A percentile compares a stretch with the other conserved stretches of the same genome.
Evolutionary conservation across 2,888 invertebrate species (phyloP).

Genomic region (Spatulosminthurus flaviceps): DNA sequence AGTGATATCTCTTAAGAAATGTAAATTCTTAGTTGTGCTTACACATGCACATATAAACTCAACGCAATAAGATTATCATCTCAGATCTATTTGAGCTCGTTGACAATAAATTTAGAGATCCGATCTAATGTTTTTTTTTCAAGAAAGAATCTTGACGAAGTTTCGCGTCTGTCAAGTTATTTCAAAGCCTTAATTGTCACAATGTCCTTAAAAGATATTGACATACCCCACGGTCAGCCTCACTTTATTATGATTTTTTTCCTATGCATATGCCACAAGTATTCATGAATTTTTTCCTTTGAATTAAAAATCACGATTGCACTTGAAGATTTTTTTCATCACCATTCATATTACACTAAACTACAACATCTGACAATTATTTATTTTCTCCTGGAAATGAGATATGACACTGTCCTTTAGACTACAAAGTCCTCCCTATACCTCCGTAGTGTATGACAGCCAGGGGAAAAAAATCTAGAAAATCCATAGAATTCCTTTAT

Average conservation of each 20-base stretch:
- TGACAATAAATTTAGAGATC: conserved; percentile 11
- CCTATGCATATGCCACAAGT: too few species aligned
- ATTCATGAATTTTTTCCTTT: neutral
- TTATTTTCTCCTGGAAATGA: neutral
- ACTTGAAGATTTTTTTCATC: neutral
- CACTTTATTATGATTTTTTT: neutral
- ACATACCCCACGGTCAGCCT: neutral
- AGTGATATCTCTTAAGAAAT: neutral
- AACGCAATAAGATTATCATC: neutral
- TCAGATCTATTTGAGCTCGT: conserved; percentile 12
- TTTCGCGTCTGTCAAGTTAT: neutral
- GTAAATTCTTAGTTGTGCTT: neutral
- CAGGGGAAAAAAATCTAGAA: neutral
- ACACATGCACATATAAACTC: too few species aligned
- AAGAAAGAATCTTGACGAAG: neutral
- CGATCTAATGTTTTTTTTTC: neutral
- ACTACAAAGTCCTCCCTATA: neutral
- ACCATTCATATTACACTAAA: too few species aligned
- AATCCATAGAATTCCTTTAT: neutral
- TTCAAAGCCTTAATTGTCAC: conserved; percentile 9
- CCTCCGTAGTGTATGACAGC: neutral
- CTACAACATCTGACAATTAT: too few species aligned
- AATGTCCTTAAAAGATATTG: neutral
- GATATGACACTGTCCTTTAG: neutral
- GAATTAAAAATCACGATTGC: conserved; percentile 3